These are phyloP conservation scores for Aegotheles bennettii DNA, from an alignment of 2,113 vertebrate species.

Conservation along the genomic window DNA sequence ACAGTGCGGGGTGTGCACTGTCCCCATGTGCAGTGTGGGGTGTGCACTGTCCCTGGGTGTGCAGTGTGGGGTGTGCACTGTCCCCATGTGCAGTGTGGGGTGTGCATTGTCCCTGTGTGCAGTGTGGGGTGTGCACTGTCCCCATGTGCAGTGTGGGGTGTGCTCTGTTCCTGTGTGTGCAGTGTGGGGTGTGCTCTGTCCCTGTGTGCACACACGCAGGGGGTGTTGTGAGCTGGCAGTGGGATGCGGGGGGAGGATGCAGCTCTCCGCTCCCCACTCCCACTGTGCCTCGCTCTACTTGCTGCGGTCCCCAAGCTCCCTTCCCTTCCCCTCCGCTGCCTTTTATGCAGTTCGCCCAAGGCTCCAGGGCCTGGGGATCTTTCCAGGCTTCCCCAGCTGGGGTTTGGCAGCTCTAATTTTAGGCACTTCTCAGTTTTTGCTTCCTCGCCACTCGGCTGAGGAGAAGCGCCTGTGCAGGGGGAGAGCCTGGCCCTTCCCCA, in stretches of 20 bases:
- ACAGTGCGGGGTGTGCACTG: no score
- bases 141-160: no score
- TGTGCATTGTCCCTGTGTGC: no score
- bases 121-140: no score
- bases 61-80: no score
- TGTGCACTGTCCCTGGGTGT: no score
- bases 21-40: no score
- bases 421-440: slow-evolving; percentile 59
- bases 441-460: slow-evolving; percentile 30
- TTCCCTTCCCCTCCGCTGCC: slow-evolving; percentile 60
- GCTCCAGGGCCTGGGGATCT: slow-evolving; percentile 64
- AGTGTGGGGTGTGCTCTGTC: no score
- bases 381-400: slow-evolving; percentile 68
- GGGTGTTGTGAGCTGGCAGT: neutral
- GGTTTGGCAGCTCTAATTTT: slow-evolving; percentile 67
- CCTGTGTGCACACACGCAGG: no score
- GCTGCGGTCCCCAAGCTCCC: slow-evolving; percentile 27
- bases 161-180: no score
- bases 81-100: no score
- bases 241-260: neutral
- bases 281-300: slow-evolving; percentile 43
- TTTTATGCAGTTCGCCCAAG: slow-evolving; percentile 63
- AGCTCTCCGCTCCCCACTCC: neutral
- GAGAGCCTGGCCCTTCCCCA: slow-evolving; percentile 28
- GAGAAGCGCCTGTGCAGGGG: slow-evolving; percentile 17